Evolutionary conservation across 1,140 invertebrate species (phyloP), one percentile per base, ranked within the genome.

Genomic region (Heliothis virescens): DNA sequence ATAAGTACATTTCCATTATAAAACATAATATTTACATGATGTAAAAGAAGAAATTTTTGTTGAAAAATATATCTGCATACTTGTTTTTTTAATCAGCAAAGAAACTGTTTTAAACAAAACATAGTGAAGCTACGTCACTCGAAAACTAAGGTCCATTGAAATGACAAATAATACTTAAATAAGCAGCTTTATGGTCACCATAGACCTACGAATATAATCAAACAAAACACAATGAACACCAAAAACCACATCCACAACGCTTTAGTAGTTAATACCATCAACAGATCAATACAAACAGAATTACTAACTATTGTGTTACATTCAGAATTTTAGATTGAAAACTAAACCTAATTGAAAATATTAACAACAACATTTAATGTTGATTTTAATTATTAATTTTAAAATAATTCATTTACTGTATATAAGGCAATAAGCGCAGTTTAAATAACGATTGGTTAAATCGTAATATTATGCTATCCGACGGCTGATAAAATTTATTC

Each of bases 321-420:
- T 62, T 62, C 29, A 26, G 41, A 60, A 59, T 74, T 26, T 41
- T 74, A 59, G 65, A 69, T 69, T 69, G 65, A 52, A 52, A n/a
- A 18, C 7, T 52, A 52, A 52, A n/a, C 18, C 7, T 52, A 50
- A 69, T 53, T 21, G 48, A 53, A 52, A 52, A 69, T 69, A 69
- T 69, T 47, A 69, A 69, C 48, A 69, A 29, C 47, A 26, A 53
- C 29, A 69, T 47, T 26, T 1, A 52, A 11, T 50, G 16, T 50
- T 50, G 4, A 50, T 21, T 5, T 69, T 50, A 69, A 67, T n/a
- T n/a, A n/a, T n/a, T n/a, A n/a, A n/a, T n/a, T n/a, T n/a, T n/a
- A n/a, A n/a, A n/a, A n/a, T n/a, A n/a, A n/a, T 21, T 69, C 5
- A 50, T 69, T 10, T 9, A 26, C n/a, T 11, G 11, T 10, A 26